Percentiles rank a stretch among this genome's conserved stretches.
These are phyloP conservation scores for Drosophila pectinifera DNA, from an alignment of 1,140 invertebrate species.

Conservation along the genomic window DNA sequence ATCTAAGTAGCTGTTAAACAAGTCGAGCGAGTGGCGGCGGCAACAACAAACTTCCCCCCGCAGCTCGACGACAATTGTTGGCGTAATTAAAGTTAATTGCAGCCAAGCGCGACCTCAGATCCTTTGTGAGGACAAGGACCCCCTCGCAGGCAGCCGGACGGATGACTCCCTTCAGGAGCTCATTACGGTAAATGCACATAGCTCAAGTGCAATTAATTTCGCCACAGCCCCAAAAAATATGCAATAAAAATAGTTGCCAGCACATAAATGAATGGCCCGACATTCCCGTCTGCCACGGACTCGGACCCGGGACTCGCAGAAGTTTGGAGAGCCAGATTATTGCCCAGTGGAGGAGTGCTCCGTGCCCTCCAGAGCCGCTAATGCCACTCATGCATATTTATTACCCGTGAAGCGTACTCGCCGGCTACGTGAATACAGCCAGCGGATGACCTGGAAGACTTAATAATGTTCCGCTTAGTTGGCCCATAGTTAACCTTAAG, in stretches of 20 bases:
- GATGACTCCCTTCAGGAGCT: constrained; percentile 52
- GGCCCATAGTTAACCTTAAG: constrained; percentile 12
- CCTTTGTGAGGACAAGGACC: constrained; percentile 2
- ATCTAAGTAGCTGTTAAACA: constrained; percentile 78
- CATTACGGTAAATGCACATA: constrained; percentile 80
- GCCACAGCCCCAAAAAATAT: constrained; percentile 67
- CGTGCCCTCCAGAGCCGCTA: constrained; percentile 18
- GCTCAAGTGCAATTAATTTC: constrained; percentile 79
- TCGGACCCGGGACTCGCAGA: constrained; percentile 1
- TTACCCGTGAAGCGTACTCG: constrained; percentile 32
- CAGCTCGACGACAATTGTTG: constrained; percentile 68
- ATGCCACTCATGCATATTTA: constrained; percentile 68
- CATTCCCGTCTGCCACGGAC: constrained; percentile 3
- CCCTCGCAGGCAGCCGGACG: constrained; percentile 10
- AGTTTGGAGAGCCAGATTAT: constrained; percentile 26
- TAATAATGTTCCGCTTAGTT: constrained; percentile 24
- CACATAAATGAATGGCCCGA: constrained; percentile 43
- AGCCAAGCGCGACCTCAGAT: constrained; percentile 45
- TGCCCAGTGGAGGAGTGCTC: constrained; percentile 14
- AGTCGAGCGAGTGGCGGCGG: constrained; percentile 29
- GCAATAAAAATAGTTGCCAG: constrained; percentile 74
- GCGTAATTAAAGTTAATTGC: constrained; percentile 76
- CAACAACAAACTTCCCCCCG: constrained; percentile 20
- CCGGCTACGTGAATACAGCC: constrained; percentile 19
- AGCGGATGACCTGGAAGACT: background rate